phyloP scores from a whole-genome alignment of 2,888 invertebrate species.

The Tortricodes alternella region DNA sequence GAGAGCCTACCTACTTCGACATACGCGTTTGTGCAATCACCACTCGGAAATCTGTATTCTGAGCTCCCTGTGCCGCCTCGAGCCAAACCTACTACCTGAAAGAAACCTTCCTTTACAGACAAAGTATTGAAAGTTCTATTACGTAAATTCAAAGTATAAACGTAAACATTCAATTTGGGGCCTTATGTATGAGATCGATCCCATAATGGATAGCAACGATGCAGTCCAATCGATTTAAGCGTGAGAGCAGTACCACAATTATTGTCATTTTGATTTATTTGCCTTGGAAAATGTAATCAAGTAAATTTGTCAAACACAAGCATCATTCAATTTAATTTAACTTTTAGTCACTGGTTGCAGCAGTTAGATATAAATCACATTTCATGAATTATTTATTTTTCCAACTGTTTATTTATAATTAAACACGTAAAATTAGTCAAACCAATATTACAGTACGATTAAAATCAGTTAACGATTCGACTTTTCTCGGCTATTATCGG shows the following conservation, averaged over 20 bases:
- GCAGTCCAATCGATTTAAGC: neutral
- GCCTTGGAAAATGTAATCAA: neutral
- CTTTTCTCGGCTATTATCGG: too few species aligned
- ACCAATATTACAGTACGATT: neutral
- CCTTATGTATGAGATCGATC: neutral
- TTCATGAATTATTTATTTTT: neutral
- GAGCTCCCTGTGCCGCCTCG: slow-evolving; percentile 38
- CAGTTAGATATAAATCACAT: too few species aligned
- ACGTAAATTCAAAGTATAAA: slow-evolving; percentile 13
- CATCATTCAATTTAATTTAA: too few species aligned
- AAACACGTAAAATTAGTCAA: neutral
- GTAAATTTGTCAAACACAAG: too few species aligned
- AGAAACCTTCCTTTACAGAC: slow-evolving; percentile 34
- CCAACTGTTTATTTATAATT: too few species aligned
- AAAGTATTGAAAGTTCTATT: slow-evolving; percentile 47
- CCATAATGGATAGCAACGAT: neutral
- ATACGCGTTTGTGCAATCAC: slow-evolving; percentile 64
- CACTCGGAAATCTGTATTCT: slow-evolving; percentile 51
- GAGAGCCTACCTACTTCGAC: slow-evolving; percentile 42
- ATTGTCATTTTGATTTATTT: neutral
- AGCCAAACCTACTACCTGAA: slow-evolving; percentile 3
- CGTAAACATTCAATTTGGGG: slow-evolving; percentile 20
- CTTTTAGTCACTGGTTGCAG: too few species aligned
- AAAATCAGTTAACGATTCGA: neutral
- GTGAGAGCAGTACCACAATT: neutral